Evolutionary conservation across 1,140 invertebrate genomes (phyloP).

Genomic region (Brachionus sp.): DNA sequence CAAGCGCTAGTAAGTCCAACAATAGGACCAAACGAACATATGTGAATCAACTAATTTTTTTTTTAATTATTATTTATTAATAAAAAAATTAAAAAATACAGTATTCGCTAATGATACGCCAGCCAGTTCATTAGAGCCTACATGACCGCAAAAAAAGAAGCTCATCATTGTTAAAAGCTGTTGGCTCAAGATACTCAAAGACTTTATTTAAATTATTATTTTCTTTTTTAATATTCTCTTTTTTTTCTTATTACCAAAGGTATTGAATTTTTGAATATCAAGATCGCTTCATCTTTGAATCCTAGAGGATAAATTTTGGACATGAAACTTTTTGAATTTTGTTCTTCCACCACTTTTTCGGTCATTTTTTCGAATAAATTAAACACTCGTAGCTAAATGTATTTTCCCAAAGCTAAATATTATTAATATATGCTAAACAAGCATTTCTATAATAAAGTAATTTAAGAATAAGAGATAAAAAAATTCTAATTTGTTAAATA

Average conservation of each 20-base stretch:
- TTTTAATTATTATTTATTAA: neutral
- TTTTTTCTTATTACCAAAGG: neutral
- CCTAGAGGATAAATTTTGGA: constrained; percentile 9
- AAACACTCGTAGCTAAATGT: neutral
- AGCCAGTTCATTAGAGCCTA: constrained; percentile 10
- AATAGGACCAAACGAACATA: constrained; percentile 8
- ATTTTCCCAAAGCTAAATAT: neutral
- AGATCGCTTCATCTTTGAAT: neutral
- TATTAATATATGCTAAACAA: neutral
- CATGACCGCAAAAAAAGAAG: constrained; percentile 31
- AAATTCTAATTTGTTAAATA: neutral
- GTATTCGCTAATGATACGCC: neutral
- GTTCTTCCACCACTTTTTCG: neutral
- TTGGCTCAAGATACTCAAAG: neutral
- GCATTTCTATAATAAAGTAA: neutral
- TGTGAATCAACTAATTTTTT: neutral
- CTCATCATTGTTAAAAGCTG: constrained; percentile 25
- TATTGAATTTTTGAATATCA: neutral
- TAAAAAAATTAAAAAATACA: neutral
- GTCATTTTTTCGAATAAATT: neutral
- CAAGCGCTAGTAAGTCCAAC: neutral
- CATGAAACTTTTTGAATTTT: neutral
- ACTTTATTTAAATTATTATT: neutral
- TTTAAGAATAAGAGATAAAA: neutral
- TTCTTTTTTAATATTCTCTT: neutral